Evolutionary conservation across 2,888 invertebrate genomes (phyloP).

Genomic region (Omphaloscelis lunosa): DNA sequence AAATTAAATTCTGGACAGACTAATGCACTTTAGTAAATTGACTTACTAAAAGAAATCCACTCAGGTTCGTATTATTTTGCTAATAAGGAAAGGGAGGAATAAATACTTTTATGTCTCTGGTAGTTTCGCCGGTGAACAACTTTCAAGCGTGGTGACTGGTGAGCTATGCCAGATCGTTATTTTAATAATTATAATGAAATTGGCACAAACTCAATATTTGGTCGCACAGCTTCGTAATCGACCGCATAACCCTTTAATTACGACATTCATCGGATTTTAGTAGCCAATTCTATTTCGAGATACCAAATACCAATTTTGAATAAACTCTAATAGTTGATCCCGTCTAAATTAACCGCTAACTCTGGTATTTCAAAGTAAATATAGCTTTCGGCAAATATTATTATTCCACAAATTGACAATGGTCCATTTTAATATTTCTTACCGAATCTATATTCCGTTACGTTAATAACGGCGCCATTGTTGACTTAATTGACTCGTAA

Average conservation of each 20-base stretch:
- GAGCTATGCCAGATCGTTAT: neutral
- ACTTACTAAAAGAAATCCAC: neutral
- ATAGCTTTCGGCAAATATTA: neutral
- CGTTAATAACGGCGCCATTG: constrained; percentile 62
- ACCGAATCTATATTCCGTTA: constrained; percentile 46
- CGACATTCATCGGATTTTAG: constrained; percentile 14
- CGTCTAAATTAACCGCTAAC: constrained; percentile 18
- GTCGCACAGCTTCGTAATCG: neutral
- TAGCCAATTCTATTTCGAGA: constrained; percentile 3
- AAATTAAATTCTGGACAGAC: neutral
- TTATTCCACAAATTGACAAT: constrained; percentile 1
- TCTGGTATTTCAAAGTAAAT: constrained; percentile 3
- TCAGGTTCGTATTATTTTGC: neutral
- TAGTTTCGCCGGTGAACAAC: neutral
- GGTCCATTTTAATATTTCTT: constrained; percentile 37
- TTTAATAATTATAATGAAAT: constrained; percentile 11
- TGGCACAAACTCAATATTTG: constrained; percentile 23
- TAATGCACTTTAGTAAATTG: neutral
- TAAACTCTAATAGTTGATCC: constrained; percentile 3
- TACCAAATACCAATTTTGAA: constrained; percentile 16
- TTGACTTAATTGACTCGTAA: constrained; percentile 70
- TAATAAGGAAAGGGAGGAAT: neutral
- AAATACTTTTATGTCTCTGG: neutral
- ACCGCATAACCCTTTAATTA: constrained; percentile 20
- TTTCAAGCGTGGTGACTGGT: neutral